phyloP scores from a whole-genome alignment of 2,888 invertebrate genomes.

The Tholera decimalis region DNA sequence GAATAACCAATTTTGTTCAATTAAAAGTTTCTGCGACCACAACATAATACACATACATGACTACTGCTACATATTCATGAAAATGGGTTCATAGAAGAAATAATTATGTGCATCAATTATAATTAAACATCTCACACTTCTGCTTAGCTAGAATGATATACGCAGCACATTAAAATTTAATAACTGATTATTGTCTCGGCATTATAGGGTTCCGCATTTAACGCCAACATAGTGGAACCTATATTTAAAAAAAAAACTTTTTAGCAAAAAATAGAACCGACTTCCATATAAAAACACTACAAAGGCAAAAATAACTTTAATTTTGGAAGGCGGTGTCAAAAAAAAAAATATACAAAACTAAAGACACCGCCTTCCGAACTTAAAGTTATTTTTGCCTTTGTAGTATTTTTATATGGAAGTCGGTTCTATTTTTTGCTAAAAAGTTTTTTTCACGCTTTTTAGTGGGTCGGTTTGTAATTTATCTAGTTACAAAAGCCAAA shows the following conservation, averaged over 20 bases:
- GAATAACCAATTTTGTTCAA: conserved; percentile 54
- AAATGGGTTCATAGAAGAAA: conserved; percentile 38
- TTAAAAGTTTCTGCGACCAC: conserved; percentile 55
- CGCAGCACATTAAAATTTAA: conserved; percentile 14
- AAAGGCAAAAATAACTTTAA: no score
- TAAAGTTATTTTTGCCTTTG: no score
- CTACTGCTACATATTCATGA: conserved; percentile 62
- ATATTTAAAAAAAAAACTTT: background rate
- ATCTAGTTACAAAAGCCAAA: no score
- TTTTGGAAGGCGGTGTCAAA: no score
- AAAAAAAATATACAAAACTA: no score
- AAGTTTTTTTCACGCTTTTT: no score
- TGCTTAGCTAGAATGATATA: conserved; percentile 31
- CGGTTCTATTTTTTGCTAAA: no score
- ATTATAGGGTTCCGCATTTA: conserved; percentile 2
- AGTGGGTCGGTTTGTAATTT: no score
- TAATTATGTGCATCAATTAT: conserved; percentile 48
- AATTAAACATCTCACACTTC: conserved; percentile 36
- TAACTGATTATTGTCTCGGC: conserved; percentile 8
- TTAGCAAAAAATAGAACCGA: no score
- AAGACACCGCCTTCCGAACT: no score
- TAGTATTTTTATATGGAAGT: no score
- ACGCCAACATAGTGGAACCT: background rate
- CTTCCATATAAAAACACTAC: no score
- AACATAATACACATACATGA: conserved; percentile 27